Base-by-base conservation (phyloP, 1,140 invertebrate species). In the Atta texana region DNA sequence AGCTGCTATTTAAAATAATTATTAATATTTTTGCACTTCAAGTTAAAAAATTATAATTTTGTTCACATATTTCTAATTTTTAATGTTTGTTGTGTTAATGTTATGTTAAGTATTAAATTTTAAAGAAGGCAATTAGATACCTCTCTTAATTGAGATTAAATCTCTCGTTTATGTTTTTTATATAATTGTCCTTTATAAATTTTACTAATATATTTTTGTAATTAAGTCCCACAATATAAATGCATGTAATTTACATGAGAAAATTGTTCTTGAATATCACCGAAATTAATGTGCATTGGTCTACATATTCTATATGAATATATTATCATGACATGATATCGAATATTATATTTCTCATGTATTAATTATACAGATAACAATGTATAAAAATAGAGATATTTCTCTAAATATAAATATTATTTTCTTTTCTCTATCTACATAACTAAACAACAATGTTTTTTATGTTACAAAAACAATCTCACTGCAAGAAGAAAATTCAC, bases 401-500 rank as follows among this genome's bases (percentile, higher is more conserved):
- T 72, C 53, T 3, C 31, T 61, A 57, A 82, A 82, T 82, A 82
- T 74, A 34, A 34, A 34, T 34, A 74, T 74, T 82, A 82, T 71
- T 82, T 18, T 72, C 10, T 82, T 55, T 74, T 5, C 16, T n/a
- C n/a, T 74, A 82, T 49, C n/a, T 69, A 69, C 10, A 10, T 69
- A 51, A 69, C 66, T 69, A 69, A 69, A 6, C 39, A 82, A 82
- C 39, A 74, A 49, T 44, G 8, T 18, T 72, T 63, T 49, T 63
- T 21, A 80, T 59, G 34, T 82, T 72, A 82, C 34, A 59, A 71
- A 82, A 44, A 68, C 24, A 57, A 72, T 72, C 24, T 66, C 28
- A 77, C 5, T 72, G 21, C 24, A 49, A 8, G 21, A 28, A 14
- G 12, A 21, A 82, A 3, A 49, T 78, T 89, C 53, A 21, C 69